A percentile compares a stretch with the other conserved stretches of the same genome.
phyloP scores from a whole-genome alignment of 2,888 invertebrate genomes.

The Resseliella maxima region DNA sequence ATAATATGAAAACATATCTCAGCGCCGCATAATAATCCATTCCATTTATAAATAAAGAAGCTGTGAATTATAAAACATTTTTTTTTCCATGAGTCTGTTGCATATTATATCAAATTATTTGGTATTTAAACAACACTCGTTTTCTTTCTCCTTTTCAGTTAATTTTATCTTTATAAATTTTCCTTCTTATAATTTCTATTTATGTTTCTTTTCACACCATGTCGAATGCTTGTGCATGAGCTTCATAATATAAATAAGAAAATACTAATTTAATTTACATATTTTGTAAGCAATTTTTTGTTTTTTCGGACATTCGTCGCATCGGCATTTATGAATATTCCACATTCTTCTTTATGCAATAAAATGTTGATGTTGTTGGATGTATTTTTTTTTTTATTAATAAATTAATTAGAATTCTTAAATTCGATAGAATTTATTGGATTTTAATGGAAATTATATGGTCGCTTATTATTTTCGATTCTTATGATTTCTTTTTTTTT shows the following conservation, averaged over 20 bases:
- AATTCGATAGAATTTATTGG: conserved; percentile 44
- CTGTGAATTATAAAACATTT: conserved; percentile 12
- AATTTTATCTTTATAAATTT: not conserved
- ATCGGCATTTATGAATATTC: not conserved
- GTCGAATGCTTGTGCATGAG: conserved; percentile 28
- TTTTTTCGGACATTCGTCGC: not conserved
- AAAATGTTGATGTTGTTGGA: not conserved
- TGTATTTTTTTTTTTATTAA: conserved; percentile 34
- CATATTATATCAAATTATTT: conserved; percentile 21
- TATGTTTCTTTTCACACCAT: conserved; percentile 48
- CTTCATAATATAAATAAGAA: conserved; percentile 38
- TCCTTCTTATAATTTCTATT: conserved; percentile 3
- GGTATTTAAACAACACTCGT: not conserved
- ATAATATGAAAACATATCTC: not conserved
- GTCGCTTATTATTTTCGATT: not conserved
- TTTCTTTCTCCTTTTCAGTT: not conserved
- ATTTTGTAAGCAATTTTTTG: not conserved
- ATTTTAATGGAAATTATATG: conserved; percentile 44
- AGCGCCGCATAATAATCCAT: conserved; percentile 5
- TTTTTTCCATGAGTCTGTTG: not conserved
- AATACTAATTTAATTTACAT: conserved; percentile 38
- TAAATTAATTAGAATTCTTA: conserved; percentile 38
- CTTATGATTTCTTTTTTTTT: not conserved
- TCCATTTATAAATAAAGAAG: conserved; percentile 14
- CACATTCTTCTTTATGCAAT: not conserved